Evolutionary conservation across 2,888 invertebrate genomes (phyloP), one percentile per base, ranked within the genome.

Genomic region (Orthosia incerta): DNA sequence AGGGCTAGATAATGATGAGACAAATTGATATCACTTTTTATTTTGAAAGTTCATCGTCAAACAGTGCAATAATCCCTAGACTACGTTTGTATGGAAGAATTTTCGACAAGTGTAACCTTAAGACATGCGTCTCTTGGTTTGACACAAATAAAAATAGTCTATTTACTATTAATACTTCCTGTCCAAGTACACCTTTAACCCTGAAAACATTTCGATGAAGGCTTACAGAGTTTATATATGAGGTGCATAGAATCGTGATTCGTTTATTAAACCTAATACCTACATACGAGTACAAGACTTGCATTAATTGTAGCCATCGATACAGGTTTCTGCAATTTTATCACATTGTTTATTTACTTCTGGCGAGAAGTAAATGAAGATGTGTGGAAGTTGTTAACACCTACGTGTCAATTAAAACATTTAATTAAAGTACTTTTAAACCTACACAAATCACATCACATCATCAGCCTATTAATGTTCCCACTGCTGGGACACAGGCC

Each of bases 151-250:
- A 39, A 39, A 39, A 39, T 9, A n/a, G n/a, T n/a, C 7, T 45
- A 39, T 45, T 59, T 31, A 48, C 18, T 51, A 46, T 46, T 59
- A 67, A 23, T 20, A 60, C n/a, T 46, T 45, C 12, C n/a, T 76
- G 18, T 55, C 16, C 39, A 57, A 31, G 39, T 69, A 69, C 50
- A 31, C 16, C 23, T 62, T 71, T 76, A 51, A 62, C 75, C 76
- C 51, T 75, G 75, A 76, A 62, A 53, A 48, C 46, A 20, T 20
- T 56, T 48, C 48, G 53, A 68, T 20, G 39, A 67, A 74, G 71
- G 71, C 60, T 26, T 55, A 59, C 51, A 39, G 55, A 68, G 51
- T 70, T 71, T 48, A 77, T 26, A 18, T 51, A 71, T 53, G 39
- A 76, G n/a, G 57, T 53, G 50, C 46, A 48, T 70, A 48, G n/a